Conservation (phyloP, 37 sponge, comb jelly and placozoan species). For the Mnemiopsis leidyi region DNA sequence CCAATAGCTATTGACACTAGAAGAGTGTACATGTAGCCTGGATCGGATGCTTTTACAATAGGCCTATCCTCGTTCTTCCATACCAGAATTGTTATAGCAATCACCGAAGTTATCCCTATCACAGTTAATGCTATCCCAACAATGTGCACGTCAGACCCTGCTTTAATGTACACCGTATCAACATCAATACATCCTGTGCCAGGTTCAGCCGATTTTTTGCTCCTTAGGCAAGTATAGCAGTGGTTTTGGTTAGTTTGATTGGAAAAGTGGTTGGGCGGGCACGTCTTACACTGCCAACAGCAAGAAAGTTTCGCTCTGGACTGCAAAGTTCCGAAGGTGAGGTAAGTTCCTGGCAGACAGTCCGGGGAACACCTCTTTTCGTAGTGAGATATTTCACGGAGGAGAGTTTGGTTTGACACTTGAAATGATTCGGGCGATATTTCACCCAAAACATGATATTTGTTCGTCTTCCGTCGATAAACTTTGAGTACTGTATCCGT, state of each 20-base stretch:
- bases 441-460: background rate
- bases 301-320: background rate
- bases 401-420: background rate
- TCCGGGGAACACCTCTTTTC: background rate
- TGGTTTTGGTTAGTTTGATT: background rate
- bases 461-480: background rate
- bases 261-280: background rate
- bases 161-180: background rate
- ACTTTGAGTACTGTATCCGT: background rate
- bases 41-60: constrained; percentile 15
- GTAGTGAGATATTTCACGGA: background rate
- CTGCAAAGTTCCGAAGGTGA: background rate
- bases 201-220: background rate
- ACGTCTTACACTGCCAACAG: constrained; percentile 20
- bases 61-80: constrained; percentile 12
- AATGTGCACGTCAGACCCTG: background rate
- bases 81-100: background rate
- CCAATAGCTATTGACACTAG: background rate
- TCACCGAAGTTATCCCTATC: background rate
- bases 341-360: constrained; percentile 5
- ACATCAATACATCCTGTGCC: background rate
- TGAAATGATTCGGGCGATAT: background rate
- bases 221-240: background rate
- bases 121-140: background rate
- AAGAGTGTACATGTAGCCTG: constrained; percentile 23